Conservation (phyloP, 2,888 invertebrate species). For the Ferrisia virgata region DNA sequence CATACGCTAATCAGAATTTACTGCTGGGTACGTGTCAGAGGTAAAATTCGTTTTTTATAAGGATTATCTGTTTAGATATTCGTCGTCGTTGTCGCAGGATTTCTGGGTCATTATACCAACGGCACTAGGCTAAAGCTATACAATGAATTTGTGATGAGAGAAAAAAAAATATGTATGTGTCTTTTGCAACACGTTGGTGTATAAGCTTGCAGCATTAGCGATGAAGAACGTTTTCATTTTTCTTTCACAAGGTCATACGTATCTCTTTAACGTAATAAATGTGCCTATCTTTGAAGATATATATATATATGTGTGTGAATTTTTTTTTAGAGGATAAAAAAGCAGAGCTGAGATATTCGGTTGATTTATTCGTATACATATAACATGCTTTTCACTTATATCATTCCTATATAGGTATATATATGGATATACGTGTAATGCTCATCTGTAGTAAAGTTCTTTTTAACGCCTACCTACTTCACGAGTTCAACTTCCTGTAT, state of each 20-base stretch:
- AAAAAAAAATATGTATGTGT: background rate
- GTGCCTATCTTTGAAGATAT: background rate
- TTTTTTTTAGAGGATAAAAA: background rate
- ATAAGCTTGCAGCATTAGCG: background rate
- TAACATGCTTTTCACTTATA: background rate
- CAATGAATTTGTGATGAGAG: background rate
- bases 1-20: constrained; percentile 8
- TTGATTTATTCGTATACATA: constrained; percentile 7
- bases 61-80: background rate
- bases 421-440: no score
- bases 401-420: no score
- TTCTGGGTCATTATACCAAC: background rate
- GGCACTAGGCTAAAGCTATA: background rate
- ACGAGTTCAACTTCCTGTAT: background rate
- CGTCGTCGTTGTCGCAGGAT: no score
- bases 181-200: background rate
- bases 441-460: background rate
- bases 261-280: background rate
- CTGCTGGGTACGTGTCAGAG: background rate
- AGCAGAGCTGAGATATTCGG: background rate
- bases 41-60: background rate
- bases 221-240: constrained; percentile 16
- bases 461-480: background rate
- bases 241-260: background rate
- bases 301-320: no score